Evolutionary conservation across 2,113 vertebrate species (phyloP).

Genomic region (Rhadina sibilatrix): DNA sequence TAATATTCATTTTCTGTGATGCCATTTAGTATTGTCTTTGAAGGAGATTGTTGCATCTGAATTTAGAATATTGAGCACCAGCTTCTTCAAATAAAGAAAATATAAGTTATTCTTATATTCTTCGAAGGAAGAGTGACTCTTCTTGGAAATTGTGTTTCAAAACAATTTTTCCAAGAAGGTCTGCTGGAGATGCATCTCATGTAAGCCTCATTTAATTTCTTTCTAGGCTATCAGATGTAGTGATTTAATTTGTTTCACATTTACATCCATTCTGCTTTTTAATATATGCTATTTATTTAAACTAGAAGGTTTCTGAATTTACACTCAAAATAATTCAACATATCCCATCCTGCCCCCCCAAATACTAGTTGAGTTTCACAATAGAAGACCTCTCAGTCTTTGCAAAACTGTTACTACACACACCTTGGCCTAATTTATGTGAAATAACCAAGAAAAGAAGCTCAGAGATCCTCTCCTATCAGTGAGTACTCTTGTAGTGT

Average conservation of each 20-base stretch:
- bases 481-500: not conserved
- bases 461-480: not conserved
- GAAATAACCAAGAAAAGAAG: not conserved
- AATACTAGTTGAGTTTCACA: not conserved
- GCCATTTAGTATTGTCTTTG: not conserved
- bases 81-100: not conserved
- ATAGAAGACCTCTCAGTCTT: not conserved
- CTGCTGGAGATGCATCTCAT: not conserved
- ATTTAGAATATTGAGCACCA: not conserved
- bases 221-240: not conserved
- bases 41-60: not conserved
- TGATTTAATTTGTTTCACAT: not conserved
- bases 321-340: not conserved
- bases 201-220: not conserved
- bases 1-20: not conserved
- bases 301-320: not conserved
- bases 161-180: not conserved
- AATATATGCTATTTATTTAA: not conserved
- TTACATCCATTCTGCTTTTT: not conserved
- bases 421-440: not conserved
- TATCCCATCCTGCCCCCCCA: not conserved
- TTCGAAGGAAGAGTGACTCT: not conserved
- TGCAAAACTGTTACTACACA: not conserved
- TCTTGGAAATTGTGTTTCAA: not conserved
- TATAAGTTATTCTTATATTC: not conserved